A percentile compares a stretch with the other conserved stretches of the same genome.
Evolutionary conservation across 2,888 invertebrate genomes (phyloP).

Genomic region (Taphrorychus bicolor): DNA sequence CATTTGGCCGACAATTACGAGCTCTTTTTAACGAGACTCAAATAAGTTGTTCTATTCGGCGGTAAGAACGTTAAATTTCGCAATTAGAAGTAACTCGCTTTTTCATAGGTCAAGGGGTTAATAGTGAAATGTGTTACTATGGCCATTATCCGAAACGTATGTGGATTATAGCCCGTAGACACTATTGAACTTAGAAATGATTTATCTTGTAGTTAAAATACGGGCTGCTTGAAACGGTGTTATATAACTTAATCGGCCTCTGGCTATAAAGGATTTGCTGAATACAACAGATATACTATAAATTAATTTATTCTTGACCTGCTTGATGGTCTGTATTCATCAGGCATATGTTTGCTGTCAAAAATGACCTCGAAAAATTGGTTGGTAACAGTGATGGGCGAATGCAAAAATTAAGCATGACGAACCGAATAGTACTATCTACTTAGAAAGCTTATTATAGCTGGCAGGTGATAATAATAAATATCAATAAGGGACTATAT

Average conservation of each 20-base stretch:
- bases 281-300: not conserved
- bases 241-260: not conserved
- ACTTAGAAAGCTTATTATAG: no score
- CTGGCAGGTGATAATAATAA: no score
- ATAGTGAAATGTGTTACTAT: not conserved
- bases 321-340: not conserved
- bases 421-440: no score
- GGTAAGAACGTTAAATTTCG: not conserved
- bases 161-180: not conserved
- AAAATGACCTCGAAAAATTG: no score
- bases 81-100: not conserved
- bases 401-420: no score
- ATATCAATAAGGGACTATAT: no score
- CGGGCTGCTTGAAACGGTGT: not conserved
- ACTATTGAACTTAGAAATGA: constrained; percentile 8
- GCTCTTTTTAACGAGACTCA: not conserved
- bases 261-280: not conserved
- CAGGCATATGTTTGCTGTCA: no score
- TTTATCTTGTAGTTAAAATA: not conserved
- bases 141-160: not conserved
- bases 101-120: constrained; percentile 10
- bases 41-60: not conserved
- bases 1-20: not conserved
- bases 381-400: no score
- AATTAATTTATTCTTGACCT: not conserved